Evolutionary conservation across 1,140 invertebrate species (phyloP).

Genomic region (Platyscapa corneri): DNA sequence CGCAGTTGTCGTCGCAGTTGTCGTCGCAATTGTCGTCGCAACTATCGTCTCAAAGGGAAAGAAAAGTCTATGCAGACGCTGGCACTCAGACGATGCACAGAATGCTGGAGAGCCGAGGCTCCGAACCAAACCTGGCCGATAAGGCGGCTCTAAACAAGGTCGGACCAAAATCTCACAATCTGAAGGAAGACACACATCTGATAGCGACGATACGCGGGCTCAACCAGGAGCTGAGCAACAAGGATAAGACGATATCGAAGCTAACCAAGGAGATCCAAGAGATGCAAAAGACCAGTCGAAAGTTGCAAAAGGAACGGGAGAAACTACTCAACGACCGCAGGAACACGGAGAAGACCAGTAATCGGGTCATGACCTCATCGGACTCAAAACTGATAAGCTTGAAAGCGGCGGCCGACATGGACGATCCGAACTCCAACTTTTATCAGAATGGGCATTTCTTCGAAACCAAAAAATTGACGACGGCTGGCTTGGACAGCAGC

Average conservation of each 20-base stretch:
- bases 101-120: slow-evolving; percentile 55
- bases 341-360: slow-evolving; percentile 57
- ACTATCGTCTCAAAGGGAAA: slow-evolving; percentile 48
- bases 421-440: slow-evolving; percentile 71
- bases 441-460: slow-evolving; percentile 71
- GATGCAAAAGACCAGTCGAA: slow-evolving; percentile 81
- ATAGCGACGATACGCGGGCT: slow-evolving; percentile 85
- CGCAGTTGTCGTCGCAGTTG: too few species aligned
- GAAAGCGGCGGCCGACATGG: slow-evolving; percentile 62
- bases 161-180: slow-evolving; percentile 65
- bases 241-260: slow-evolving; percentile 82
- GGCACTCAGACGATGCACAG: slow-evolving; percentile 63
- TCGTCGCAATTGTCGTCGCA: slow-evolving; percentile 49
- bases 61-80: slow-evolving; percentile 61
- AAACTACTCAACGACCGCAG: slow-evolving; percentile 71
- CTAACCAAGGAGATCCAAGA: slow-evolving; percentile 84
- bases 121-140: slow-evolving; percentile 55
- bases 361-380: slow-evolving; percentile 62
- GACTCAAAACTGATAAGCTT: slow-evolving; percentile 63
- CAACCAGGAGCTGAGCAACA: slow-evolving; percentile 81
- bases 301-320: slow-evolving; percentile 84
- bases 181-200: slow-evolving; percentile 83
- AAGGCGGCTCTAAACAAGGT: slow-evolving; percentile 56
- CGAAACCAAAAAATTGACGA: slow-evolving; percentile 72
- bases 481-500: slow-evolving; percentile 69